Base-by-base conservation (phyloP, 1,140 invertebrate species). In the Diplogasteroides magnus region DNA sequence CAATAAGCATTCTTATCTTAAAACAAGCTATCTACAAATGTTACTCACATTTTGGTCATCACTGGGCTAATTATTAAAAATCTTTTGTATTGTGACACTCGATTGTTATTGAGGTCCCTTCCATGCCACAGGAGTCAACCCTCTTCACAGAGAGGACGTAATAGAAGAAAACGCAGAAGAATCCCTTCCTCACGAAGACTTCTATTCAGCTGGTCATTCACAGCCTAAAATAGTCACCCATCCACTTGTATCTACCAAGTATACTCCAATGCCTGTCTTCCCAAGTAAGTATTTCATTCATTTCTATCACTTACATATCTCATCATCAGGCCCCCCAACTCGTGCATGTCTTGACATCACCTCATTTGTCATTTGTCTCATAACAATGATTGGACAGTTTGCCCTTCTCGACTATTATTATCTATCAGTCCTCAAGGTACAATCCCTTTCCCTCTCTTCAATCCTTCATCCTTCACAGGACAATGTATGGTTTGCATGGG, bases 361-460 rank as follows among this genome's bases (percentile, higher is more conserved):
- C 26, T 74, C 72, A 26, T 73, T 74, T 48, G 25, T 75, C 2
- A 58, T 76, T 25, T 32, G 57, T n/a, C 29, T 76, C 23, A 56
- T 61, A 15, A 31, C 67, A 19, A 60, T 76, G 31, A 37, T 76
- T 23, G 11, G 66, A n/a, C 74, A 76, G 29, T 68, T 75, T 19
- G 74, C 74, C 25, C 56, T 76, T 23, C 1, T 76, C 25, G 72
- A 76, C 37, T 76, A 74, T 37, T 76, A 76, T 31, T 76, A 70
- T 61, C 28, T 32, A 23, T 70, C 2, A 48, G 6, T 11, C 19
- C 37, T 48, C 37, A 48, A 48, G 37, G 37, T 48, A 48, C 37
- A 11, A 6, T 48, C 37, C 19, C 37, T 48, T 19, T 48, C 37
- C 19, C 37, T 48, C 37, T 48, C 37, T 48, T 48, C 37, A 19